Percentiles rank a stretch among this genome's conserved stretches.
phyloP scores from a whole-genome alignment of 1,140 invertebrate genomes.

The Aporrectodea caliginosa region DNA sequence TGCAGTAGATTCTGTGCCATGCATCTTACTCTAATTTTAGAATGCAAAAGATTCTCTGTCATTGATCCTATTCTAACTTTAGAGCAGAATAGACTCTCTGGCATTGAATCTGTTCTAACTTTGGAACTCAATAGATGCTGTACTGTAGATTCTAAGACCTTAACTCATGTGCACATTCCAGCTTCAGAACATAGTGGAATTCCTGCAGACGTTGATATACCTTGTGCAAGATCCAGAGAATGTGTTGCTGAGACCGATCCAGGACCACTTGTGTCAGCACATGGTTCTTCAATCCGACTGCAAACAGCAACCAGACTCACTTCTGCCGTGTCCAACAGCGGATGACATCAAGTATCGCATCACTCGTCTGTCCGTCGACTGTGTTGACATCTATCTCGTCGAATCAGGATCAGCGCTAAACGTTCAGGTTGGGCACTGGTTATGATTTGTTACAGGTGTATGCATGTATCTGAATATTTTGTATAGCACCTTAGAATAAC shows the following conservation, averaged over 20 bases:
- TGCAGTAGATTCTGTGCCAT: no score
- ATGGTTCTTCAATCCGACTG: constrained; percentile 73
- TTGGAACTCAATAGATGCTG: no score
- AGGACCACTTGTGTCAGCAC: constrained; percentile 79
- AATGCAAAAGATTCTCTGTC: no score
- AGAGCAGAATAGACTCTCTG: no score
- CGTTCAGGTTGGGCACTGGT: no score
- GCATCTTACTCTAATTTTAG: no score
- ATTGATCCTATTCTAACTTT: no score
- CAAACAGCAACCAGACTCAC: constrained; percentile 47
- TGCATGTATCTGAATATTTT: no score
- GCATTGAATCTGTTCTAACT: no score
- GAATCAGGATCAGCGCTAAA: constrained; percentile 82
- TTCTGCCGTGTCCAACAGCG: constrained; percentile 68
- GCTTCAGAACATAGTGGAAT: constrained; percentile 78
- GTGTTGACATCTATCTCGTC: constrained; percentile 83
- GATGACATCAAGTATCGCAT: constrained; percentile 94
- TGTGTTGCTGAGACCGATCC: constrained; percentile 70
- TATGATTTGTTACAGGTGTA: no score
- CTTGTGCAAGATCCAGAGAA: constrained; percentile 86
- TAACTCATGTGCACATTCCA: constrained; percentile 59
- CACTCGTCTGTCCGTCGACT: constrained; percentile 83
- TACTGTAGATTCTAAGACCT: no score
- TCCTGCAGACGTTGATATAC: constrained; percentile 82
- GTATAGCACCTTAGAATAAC: no score